Conservation (phyloP, 2,113 vertebrate species). For the Carassius auratus region DNA sequence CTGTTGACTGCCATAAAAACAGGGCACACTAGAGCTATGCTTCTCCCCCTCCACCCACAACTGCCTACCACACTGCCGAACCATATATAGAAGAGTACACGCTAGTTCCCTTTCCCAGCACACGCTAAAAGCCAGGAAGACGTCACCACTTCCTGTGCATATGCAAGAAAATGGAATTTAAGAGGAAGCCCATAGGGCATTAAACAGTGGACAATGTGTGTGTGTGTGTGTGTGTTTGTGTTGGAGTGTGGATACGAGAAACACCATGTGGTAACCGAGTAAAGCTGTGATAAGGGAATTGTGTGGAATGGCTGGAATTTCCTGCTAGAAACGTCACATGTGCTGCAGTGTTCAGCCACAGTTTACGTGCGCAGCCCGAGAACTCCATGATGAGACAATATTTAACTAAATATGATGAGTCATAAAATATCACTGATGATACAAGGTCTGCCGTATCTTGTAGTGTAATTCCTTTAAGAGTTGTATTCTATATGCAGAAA, state of each 20-base stretch:
- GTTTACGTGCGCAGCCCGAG: neutral
- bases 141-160: constrained; percentile 13
- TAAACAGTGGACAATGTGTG: neutral
- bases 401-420: neutral
- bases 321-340: constrained; percentile 51
- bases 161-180: constrained; percentile 26
- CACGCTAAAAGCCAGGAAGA: neutral
- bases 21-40: neutral
- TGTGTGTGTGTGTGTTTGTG: constrained; percentile 1
- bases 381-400: neutral
- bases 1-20: constrained; percentile 15
- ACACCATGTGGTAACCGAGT: constrained; percentile 48
- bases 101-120: neutral
- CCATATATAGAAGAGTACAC: constrained; percentile 27
- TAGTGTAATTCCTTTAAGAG: neutral
- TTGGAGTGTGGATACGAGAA: constrained; percentile 34
- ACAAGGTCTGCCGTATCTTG: neutral
- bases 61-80: neutral
- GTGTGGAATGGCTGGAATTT: constrained; percentile 70
- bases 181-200: constrained; percentile 17
- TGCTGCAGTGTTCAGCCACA: neutral
- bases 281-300: constrained; percentile 56
- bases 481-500: neutral
- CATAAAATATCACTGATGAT: neutral
- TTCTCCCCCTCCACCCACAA: neutral